phyloP scores from a whole-genome alignment of 2,113 vertebrate species.

The rabbit (Oryctolagus cuniculus) region mOryCun1.1 NC_091440.1:113464001-113464500 shows the following conservation, averaged over 20 bases:
- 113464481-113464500: background rate
- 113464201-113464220: constrained; percentile 5
- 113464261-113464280: background rate
- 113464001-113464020: background rate
- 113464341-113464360: background rate
- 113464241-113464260: background rate
- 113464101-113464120: background rate
- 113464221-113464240: background rate
- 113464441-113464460: background rate
- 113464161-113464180: background rate
- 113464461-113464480: background rate
- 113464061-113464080: constrained; percentile 10
- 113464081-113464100: background rate
- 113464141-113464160: background rate
- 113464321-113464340: background rate
- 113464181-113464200: constrained; percentile 16
- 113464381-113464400: background rate
- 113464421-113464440: background rate
- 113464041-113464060: background rate
- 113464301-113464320: background rate
- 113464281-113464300: background rate
- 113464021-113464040: constrained; percentile 8
- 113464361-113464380: background rate
- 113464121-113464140: background rate
- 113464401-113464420: background rate